phyloP scores from a whole-genome alignment of 2,797 vertebrate genomes.

The Nasua narica region DNA sequence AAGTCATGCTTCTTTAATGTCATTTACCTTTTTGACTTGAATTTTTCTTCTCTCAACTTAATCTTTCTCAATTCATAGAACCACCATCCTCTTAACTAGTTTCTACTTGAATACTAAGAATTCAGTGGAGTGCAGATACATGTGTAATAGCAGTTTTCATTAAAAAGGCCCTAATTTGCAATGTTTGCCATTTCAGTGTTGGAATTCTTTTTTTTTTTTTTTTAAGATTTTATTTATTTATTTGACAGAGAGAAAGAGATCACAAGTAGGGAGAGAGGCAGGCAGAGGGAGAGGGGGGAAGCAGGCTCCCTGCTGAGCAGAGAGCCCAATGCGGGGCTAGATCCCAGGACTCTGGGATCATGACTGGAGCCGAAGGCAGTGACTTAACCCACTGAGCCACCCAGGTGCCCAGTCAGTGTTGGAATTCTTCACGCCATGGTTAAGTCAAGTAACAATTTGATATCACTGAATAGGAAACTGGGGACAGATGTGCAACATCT shows the following conservation, averaged over 20 bases:
- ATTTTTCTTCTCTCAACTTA: not conserved
- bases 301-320: no score
- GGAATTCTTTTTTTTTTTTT: no score
- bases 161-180: not conserved
- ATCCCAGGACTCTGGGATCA: no score
- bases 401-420: no score
- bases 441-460: not conserved
- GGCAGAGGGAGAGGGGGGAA: no score
- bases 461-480: not conserved
- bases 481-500: not conserved
- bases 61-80: not conserved
- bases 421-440: not conserved
- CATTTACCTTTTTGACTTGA: not conserved
- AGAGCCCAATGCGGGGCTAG: no score
- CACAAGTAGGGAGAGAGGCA: no score
- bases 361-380: no score
- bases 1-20: not conserved
- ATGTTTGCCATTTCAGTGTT: not conserved
- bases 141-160: not conserved
- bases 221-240: no score
- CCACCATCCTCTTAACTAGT: not conserved
- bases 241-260: no score
- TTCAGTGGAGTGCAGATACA: not conserved
- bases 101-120: not conserved
- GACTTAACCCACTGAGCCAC: no score